Conservation (phyloP, 2,797 vertebrate genomes). For the Distichodus sexfasciatus region DNA sequence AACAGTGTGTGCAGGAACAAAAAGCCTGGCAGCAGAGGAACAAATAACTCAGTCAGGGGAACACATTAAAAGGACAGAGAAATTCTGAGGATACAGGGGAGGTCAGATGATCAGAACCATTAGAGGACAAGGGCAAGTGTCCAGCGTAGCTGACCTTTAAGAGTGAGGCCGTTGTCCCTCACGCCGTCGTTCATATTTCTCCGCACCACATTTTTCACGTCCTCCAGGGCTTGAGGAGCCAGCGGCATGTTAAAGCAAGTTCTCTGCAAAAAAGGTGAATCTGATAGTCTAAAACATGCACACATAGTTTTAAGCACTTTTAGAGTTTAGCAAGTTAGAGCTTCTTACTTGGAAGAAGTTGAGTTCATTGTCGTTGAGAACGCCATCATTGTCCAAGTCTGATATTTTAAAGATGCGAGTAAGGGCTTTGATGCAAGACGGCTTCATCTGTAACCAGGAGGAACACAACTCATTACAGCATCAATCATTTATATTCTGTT, state of each 20-base stretch:
- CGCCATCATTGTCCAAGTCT: constrained; percentile 95
- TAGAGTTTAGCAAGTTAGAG: background rate
- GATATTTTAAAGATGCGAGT: constrained; percentile 98
- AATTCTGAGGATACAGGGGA: background rate
- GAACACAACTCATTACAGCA: background rate
- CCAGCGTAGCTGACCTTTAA: constrained; percentile 80
- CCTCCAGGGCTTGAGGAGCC: constrained; percentile 94
- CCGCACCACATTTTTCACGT: constrained; percentile 97
- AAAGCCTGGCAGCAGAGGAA: constrained; percentile 78
- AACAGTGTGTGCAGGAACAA: constrained; percentile 98
- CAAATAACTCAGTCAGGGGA: background rate
- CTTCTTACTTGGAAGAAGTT: constrained; percentile 94
- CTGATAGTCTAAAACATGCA: no score
- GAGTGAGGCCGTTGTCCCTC: constrained; percentile 87
- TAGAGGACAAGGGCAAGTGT: background rate
- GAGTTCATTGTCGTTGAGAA: constrained; percentile 95
- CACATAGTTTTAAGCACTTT: no score
- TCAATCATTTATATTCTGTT: background rate
- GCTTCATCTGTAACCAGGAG: constrained; percentile 81
- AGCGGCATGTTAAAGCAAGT: constrained; percentile 97
- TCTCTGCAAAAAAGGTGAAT: constrained; percentile 78
- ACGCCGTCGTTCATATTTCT: constrained; percentile 94
- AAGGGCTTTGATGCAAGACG: constrained; percentile 91
- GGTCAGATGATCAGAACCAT: background rate
- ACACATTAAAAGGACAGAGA: no score